These are phyloP conservation scores for Brienomyrus brachyistius DNA, from an alignment of 2,113 vertebrate genomes.

Conservation along the genomic window DNA sequence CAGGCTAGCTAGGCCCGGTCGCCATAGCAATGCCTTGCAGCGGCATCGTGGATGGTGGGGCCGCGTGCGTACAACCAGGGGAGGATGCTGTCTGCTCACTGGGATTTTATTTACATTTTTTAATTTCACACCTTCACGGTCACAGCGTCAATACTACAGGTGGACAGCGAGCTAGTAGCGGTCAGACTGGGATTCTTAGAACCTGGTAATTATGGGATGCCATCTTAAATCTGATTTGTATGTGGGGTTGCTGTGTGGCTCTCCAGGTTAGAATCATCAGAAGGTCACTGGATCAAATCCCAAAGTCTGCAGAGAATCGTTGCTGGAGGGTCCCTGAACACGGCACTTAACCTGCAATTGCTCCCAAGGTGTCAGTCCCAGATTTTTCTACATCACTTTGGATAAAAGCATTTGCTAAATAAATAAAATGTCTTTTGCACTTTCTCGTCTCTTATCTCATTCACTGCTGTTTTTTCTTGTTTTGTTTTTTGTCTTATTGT, in stretches of 20 bases:
- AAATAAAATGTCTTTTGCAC: not conserved
- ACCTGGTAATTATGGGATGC: not conserved
- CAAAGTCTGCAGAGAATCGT: not conserved
- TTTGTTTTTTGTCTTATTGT: not conserved
- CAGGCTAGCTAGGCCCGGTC: constrained; percentile 25
- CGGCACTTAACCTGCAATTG: not conserved
- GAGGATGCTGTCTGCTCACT: not conserved
- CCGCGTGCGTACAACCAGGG: not conserved
- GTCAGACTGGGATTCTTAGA: not conserved
- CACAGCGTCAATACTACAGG: not conserved
- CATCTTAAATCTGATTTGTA: not conserved
- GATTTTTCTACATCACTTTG: not conserved
- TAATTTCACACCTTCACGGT: no score
- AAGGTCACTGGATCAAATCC: not conserved
- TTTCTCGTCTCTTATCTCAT: no score
- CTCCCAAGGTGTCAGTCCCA: not conserved
- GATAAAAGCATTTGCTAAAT: not conserved
- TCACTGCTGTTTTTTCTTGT: not conserved
- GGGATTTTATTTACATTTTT: not conserved
- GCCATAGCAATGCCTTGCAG: constrained; percentile 27
- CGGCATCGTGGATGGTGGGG: not conserved
- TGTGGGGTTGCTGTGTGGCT: not conserved
- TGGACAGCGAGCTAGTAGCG: not conserved
- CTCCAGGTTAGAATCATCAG: not conserved
- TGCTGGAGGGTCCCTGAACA: not conserved